phyloP scores from a whole-genome alignment of 2,888 invertebrate genomes.

The Noctua comes region DNA sequence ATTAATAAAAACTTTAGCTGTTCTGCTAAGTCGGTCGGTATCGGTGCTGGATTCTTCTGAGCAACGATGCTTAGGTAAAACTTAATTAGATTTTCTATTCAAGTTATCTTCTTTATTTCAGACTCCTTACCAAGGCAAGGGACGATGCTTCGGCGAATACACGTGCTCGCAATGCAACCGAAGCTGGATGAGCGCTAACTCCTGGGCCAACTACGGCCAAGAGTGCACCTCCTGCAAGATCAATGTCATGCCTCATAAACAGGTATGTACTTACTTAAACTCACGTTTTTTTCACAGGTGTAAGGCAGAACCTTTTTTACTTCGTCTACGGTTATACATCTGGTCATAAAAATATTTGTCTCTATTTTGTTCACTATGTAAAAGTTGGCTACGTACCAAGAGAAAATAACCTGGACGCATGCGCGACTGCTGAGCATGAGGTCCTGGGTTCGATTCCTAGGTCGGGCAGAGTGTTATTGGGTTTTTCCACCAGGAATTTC shows the following conservation, averaged over 20 bases:
- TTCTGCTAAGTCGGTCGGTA: background rate
- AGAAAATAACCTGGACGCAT: no score
- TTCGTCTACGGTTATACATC: no score
- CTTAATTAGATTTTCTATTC: background rate
- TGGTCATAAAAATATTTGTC: no score
- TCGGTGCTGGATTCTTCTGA: background rate
- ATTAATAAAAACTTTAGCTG: background rate
- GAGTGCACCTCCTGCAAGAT: constrained; percentile 96
- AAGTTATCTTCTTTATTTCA: constrained; percentile 15
- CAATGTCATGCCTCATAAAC: constrained; percentile 96
- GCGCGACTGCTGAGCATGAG: no score
- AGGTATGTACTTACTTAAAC: constrained; percentile 88
- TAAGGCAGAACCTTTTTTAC: no score
- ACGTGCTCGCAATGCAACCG: constrained; percentile 96
- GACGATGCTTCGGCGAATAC: constrained; percentile 96
- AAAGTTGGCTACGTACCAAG: no score
- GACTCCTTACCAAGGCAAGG: constrained; percentile 91
- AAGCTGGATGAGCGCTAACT: constrained; percentile 92
- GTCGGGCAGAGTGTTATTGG: no score
- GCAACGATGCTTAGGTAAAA: background rate
- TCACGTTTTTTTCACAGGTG: background rate
- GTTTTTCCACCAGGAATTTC: no score
- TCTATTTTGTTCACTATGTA: no score
- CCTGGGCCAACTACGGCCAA: constrained; percentile 90
- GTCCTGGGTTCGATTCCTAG: no score